Evolutionary conservation across 2,797 vertebrate genomes (phyloP), one percentile per base, ranked within the genome.

Genomic region (Dipus sagitta): DNA sequence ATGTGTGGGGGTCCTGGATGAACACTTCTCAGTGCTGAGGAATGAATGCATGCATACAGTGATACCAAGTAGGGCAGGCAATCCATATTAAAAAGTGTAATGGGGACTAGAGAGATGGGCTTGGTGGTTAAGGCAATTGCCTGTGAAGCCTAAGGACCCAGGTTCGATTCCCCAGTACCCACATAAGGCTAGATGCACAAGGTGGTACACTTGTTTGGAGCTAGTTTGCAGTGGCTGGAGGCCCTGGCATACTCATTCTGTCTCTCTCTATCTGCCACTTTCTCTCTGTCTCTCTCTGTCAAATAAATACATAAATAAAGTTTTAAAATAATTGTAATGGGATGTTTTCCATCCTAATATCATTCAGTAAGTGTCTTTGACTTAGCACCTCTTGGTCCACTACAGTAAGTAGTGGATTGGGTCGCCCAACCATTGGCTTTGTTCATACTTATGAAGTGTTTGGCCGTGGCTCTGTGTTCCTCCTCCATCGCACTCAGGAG

Each of bases 381-480:
- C n/a, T 24, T 28, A 3, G 58, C 24, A 3, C 34, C 9, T 26
- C 67, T 82, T 47, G 5, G 2, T 20, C 10, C 17, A 26, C n/a
- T 26, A 13, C 47, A 32, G n/a, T 11, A 26, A 32, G 30, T 2
- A 26, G 26, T n/a, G 0, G 5, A 3, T 0, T 17, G 90, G 23
- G 77, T 7, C 13, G 0, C 2, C 24, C 2, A 58, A 34, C 42
- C 2, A 0, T 8, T 0, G 3, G 75, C 24, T n/a, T 65, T 1
- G 7, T 0, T 1, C 38, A 0, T 11, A 3, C 21, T 30, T 54
- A 90, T 71, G 12, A 0, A 71, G 74, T 4, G 26, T 65, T 34
- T 26, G 58, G 9, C 7, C 32, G 30, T 21, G 1, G 21, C 0
- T 67, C 18, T 14, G 74, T 10, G 20, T 18, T 47, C 64, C 65